A percentile compares a stretch with the other conserved stretches of the same genome.
Evolutionary conservation across 2,797 vertebrate genomes (phyloP).

Genomic region (Esox masquinongy): DNA sequence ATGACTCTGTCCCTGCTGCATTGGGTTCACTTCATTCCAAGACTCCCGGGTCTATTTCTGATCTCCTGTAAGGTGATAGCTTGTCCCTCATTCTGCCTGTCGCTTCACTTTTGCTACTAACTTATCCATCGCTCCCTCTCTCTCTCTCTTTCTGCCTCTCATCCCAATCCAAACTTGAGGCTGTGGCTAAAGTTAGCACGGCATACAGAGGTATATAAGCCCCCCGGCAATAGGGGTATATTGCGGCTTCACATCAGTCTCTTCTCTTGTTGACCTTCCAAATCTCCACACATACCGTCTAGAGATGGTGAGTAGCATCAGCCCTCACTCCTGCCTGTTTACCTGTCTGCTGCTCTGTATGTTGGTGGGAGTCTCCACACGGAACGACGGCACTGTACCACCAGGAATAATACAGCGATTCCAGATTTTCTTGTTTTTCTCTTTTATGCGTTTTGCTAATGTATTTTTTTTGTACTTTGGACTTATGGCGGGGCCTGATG

Average conservation of each 20-base stretch:
- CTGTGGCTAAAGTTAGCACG: slow-evolving; percentile 77
- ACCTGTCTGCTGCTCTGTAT: slow-evolving; percentile 39
- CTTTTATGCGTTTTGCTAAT: slow-evolving; percentile 13
- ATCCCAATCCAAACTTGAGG: slow-evolving; percentile 79
- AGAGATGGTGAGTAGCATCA: slow-evolving; percentile 79
- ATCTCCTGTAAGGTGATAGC: slow-evolving; percentile 75
- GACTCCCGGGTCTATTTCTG: slow-evolving; percentile 79
- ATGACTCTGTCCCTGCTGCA: slow-evolving; percentile 61
- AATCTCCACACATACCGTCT: slow-evolving; percentile 72
- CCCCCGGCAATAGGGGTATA: slow-evolving; percentile 47
- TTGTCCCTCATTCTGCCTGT: slow-evolving; percentile 59
- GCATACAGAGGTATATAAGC: slow-evolving; percentile 74
- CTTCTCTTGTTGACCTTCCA: slow-evolving; percentile 76
- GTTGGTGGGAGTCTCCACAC: slow-evolving; percentile 40
- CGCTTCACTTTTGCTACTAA: slow-evolving; percentile 59
- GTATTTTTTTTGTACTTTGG: slow-evolving; percentile 14
- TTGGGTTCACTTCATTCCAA: slow-evolving; percentile 81
- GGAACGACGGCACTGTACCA: slow-evolving; percentile 6
- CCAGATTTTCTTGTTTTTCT: not conserved
- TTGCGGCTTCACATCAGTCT: slow-evolving; percentile 72
- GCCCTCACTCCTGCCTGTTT: slow-evolving; percentile 11
- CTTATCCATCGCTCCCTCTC: slow-evolving; percentile 42
- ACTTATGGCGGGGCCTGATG: slow-evolving; percentile 18
- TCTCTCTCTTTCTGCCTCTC: slow-evolving; percentile 16
- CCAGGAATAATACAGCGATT: slow-evolving; percentile 46